Base-by-base conservation (phyloP, 1,140 invertebrate genomes). In the Zaprionus tsacasi region DNA sequence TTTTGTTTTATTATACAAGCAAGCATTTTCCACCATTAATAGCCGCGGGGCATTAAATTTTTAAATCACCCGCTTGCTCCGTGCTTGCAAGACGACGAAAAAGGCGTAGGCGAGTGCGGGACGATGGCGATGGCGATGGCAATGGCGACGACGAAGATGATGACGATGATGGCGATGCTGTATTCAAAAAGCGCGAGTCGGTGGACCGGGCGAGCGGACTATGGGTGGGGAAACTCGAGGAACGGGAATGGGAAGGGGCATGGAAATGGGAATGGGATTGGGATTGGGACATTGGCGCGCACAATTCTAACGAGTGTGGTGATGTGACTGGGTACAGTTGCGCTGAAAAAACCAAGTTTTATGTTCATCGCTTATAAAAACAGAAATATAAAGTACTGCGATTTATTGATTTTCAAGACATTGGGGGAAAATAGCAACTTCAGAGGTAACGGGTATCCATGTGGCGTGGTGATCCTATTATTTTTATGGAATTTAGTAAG, bases 21-120 rank as follows among this genome's bases (percentile, higher is more conserved):
- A 79, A 89, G 81, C 78, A 81, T 90, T 90, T 88, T 85, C 85
- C 66, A 79, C 87, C 85, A 89, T 89, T 89, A 89, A 89, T 89
- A 89, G 85, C 86, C 86, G 72, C 78, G 86, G 75, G 85, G 81
- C 81, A 89, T 89, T 85, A 89, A 74, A 89, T 89, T 89, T 89
- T 89, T 89, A 86, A 90, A 90, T 81, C 86, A 89, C 72, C 80
- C 72, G 61, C 58, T 75, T 67, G 45, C 52, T 61, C 58, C 8
- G 40, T 17, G n/a, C 40, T 45, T 45, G 40, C n/a, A 45, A 45
- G 40, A n/a, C 21, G 13, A 43, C 17, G 15, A 50, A 50, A 25
- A 50, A 58, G 45, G 60, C 17, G 50, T 15, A 36, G 54, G 43
- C 54, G 38, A 56, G 61, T 35, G 56, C 48, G 6, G 54, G 48